Evolutionary conservation across 2,797 vertebrate genomes (phyloP).

Genomic region (Argya squamiceps): DNA sequence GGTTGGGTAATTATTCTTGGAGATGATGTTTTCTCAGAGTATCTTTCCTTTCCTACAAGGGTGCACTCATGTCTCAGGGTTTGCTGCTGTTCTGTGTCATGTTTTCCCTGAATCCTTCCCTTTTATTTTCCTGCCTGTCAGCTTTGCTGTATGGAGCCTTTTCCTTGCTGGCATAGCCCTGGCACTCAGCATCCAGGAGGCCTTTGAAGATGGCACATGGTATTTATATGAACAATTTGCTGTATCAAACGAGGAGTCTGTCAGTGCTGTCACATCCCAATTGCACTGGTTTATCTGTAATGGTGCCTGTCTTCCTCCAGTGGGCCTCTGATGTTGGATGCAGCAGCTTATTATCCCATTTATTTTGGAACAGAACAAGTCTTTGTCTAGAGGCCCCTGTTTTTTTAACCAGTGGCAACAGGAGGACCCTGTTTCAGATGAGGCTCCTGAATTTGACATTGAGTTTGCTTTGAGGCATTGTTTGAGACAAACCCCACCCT

Average conservation of each 20-base stretch:
- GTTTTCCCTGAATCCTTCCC: neutral
- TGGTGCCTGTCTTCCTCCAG: neutral
- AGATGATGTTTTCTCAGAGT: neutral
- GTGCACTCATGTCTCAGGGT: accelerated
- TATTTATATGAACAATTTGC: neutral
- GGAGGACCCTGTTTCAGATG: neutral
- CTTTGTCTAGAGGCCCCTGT: neutral
- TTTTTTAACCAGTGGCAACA: neutral
- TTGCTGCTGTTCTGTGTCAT: neutral
- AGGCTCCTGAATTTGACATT: neutral
- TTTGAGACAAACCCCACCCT: neutral
- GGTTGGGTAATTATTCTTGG: neutral
- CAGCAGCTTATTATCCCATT: neutral
- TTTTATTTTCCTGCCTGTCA: neutral
- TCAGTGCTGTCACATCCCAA: neutral
- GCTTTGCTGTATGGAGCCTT: neutral
- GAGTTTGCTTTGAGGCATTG: neutral
- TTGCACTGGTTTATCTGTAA: neutral
- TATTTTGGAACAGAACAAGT: neutral
- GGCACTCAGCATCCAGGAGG: neutral
- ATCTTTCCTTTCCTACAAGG: neutral
- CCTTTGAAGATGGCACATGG: slow-evolving; percentile 34
- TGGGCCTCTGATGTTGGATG: neutral
- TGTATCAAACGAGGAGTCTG: neutral
- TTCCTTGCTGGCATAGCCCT: neutral